Conservation (phyloP, 2,113 vertebrate species). For the Entelurus aequoreus region DNA sequence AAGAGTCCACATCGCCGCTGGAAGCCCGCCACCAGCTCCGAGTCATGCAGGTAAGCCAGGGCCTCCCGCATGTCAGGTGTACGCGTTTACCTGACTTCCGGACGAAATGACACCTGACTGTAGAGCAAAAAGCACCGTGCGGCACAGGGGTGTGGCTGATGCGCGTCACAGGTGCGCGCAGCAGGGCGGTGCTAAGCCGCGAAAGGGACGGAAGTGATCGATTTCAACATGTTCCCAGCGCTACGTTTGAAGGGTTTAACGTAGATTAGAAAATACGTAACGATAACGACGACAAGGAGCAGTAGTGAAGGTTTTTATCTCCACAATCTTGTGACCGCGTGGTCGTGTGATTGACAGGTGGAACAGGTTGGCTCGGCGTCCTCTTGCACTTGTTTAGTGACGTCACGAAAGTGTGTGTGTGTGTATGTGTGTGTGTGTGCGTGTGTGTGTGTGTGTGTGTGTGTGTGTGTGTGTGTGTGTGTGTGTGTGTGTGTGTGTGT, state of each 20-base stretch:
- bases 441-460: too few relatives aligned
- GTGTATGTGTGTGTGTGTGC: too few relatives aligned
- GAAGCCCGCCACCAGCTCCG: conserved; percentile 83
- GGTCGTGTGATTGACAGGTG: not conserved
- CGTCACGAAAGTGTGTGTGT: too few relatives aligned
- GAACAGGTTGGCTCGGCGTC: not conserved
- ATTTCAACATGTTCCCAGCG: too few relatives aligned
- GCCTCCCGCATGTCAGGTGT: conserved; percentile 46
- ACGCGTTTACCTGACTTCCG: not conserved
- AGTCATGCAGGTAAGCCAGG: conserved; percentile 70
- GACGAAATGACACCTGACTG: not conserved
- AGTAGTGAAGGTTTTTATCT: too few relatives aligned
- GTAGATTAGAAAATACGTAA: too few relatives aligned
- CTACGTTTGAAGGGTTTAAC: conserved; percentile 25
- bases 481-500: too few relatives aligned
- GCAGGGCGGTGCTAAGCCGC: conserved; percentile 26
- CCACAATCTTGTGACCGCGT: too few relatives aligned
- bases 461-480: too few relatives aligned
- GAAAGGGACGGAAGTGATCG: not conserved
- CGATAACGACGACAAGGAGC: too few relatives aligned
- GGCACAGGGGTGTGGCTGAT: conserved; percentile 34
- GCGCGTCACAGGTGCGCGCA: conserved; percentile 30
- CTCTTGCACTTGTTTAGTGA: not conserved
- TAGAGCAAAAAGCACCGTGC: not conserved
- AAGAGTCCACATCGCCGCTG: conserved; percentile 85